Base-by-base conservation (phyloP, 2,113 vertebrate genomes). In the Notothenia rossii region DNA sequence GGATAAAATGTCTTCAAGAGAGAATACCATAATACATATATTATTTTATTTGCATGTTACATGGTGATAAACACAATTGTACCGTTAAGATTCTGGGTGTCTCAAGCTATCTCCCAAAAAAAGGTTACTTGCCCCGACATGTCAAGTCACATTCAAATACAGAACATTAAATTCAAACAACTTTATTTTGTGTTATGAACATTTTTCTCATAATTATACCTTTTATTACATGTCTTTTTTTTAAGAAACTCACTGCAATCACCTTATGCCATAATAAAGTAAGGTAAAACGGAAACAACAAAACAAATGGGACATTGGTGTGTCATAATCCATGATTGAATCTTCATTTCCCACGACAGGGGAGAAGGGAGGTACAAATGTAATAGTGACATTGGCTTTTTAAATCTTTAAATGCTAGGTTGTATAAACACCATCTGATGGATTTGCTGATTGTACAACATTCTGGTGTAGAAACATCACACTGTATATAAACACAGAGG, bases 1-100 rank as follows among this genome's bases (percentile, higher is more conserved):
- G 46, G 25, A 81, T 75, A 86, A 86, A 87, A 86, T 71, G 7
- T 83, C 80, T 71, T 60, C 45, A 74, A 89, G 63, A 85, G 59
- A 80, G 33, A 75, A 75, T 55, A 65, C 86, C 93, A 92, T 91
- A 94, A 94, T 91, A 92, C 87, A 88, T 91, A 87, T 84, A 86
- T 89, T 85, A 75, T 91, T 94, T 94, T 94, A 95, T 95, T 95
- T 90, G 86, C 88, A 90, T 92, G 88, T 94, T 92, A 93, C 93
- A 94, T 88, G 90, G 84, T 81, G 85, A 93, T 89, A 43, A 92
- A 85, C 91, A 93, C 91, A 91, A 81, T 86, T 90, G 82, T 76
- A 85, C 80, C 92, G 64, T 81, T 70, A 48, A 25, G 80, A 82
- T 72, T 67, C 84, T 17, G 77, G 88, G 90, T 90, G 83, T 82